These are phyloP conservation scores for Tortrix viridana DNA, from an alignment of 2,888 invertebrate species.

Conservation along the genomic window DNA sequence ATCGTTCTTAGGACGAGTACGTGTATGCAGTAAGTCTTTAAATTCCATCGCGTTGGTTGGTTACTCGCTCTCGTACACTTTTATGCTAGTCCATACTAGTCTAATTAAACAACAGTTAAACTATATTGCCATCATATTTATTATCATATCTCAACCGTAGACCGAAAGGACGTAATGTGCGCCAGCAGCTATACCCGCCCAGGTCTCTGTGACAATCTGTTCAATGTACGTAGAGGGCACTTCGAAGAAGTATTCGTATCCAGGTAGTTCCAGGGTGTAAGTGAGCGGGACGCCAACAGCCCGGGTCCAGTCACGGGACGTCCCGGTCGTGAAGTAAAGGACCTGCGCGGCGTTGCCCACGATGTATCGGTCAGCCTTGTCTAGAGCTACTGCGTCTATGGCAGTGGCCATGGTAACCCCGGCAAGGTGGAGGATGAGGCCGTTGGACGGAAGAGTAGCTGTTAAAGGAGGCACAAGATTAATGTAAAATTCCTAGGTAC, in stretches of 20 bases:
- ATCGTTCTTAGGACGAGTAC: too few species aligned
- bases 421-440: constrained; percentile 68
- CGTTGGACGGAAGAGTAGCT: constrained; percentile 81
- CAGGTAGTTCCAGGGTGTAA: constrained; percentile 88
- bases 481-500: too few species aligned
- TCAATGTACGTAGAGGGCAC: constrained; percentile 81
- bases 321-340: constrained; percentile 85
- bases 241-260: constrained; percentile 82
- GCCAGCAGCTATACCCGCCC: constrained; percentile 81
- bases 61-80: too few species aligned
- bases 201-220: constrained; percentile 85
- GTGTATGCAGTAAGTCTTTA: too few species aligned
- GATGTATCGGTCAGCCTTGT: constrained; percentile 70
- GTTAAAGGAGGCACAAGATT: constrained; percentile 22
- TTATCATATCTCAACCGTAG: constrained; percentile 26
- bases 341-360: constrained; percentile 84
- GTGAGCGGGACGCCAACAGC: constrained; percentile 83
- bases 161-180: constrained; percentile 57
- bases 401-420: constrained; percentile 72
- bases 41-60: too few species aligned
- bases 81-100: too few species aligned
- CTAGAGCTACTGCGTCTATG: constrained; percentile 71
- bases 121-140: background rate
- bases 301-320: constrained; percentile 88
- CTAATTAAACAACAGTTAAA: background rate